phyloP scores from a whole-genome alignment of 2,888 invertebrate genomes.

The Cenopis cana region DNA sequence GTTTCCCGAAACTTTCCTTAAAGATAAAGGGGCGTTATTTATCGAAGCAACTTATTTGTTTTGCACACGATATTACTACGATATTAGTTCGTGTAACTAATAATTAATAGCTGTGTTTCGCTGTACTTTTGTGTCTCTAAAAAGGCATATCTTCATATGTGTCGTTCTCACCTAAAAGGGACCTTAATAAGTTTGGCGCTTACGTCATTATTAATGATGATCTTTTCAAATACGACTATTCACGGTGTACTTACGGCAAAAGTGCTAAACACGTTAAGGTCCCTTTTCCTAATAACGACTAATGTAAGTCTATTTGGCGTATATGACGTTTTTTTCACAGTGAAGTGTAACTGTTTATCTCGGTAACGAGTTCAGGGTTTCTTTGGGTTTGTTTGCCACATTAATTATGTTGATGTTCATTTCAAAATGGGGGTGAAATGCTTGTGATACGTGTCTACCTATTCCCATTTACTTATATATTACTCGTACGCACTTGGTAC shows the following conservation, averaged over 20 bases:
- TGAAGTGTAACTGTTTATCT: conserved; percentile 55
- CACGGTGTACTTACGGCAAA: neutral
- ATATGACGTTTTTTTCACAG: neutral
- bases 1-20: conserved; percentile 50
- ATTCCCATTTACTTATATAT: no score
- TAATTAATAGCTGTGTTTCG: conserved; percentile 61
- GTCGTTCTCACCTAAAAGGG: neutral
- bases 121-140: neutral
- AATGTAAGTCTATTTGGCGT: neutral
- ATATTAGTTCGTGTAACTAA: conserved; percentile 65
- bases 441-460: neutral
- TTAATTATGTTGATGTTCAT: conserved; percentile 24
- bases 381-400: conserved; percentile 20
- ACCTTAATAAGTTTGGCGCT: neutral
- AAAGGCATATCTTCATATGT: conserved; percentile 7
- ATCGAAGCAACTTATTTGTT: conserved; percentile 69
- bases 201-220: neutral
- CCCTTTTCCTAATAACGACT: neutral
- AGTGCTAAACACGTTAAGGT: neutral
- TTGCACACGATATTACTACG: conserved; percentile 59
- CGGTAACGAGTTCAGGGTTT: conserved; percentile 49
- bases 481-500: no score
- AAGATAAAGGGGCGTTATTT: conserved; percentile 58
- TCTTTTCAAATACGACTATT: neutral
- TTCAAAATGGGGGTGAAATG: neutral